Evolutionary conservation across 2,797 vertebrate genomes (phyloP).

Genomic region (Enteromius unitaeniatus): DNA sequence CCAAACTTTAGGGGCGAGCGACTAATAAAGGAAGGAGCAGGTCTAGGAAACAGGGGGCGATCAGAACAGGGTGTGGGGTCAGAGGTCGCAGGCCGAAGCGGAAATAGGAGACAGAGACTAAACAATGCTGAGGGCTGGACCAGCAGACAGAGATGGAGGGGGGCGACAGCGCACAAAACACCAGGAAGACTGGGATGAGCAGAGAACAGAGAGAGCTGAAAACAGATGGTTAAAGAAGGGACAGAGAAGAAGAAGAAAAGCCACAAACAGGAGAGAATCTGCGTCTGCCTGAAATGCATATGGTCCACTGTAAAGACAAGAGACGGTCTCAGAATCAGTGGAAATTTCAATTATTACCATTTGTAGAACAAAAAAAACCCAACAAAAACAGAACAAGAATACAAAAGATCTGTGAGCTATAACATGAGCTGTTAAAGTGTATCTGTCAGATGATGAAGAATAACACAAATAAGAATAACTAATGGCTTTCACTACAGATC

Average conservation of each 20-base stretch:
- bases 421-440: not conserved
- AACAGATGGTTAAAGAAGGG: constrained; percentile 79
- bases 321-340: not conserved
- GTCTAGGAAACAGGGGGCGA: constrained; percentile 69
- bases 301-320: not conserved
- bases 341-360: not conserved
- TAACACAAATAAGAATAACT: constrained; percentile 62
- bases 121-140: constrained; percentile 76
- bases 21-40: constrained; percentile 78
- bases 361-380: not conserved
- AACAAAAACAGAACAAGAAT: no score
- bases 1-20: constrained; percentile 69
- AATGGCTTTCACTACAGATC: constrained; percentile 74
- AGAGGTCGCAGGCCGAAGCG: constrained; percentile 73
- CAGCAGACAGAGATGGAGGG: constrained; percentile 72
- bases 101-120: constrained; percentile 73
- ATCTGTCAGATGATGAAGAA: not conserved
- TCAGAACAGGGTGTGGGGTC: constrained; percentile 69
- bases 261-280: constrained; percentile 15
- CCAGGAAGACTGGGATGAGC: constrained; percentile 80
- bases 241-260: constrained; percentile 53
- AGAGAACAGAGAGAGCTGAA: constrained; percentile 73
- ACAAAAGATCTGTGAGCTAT: not conserved
- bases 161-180: constrained; percentile 67
- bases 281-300: constrained; percentile 26